Evolutionary conservation across 2,113 vertebrate species (phyloP).

Genomic region (Istiophorus platypterus): DNA sequence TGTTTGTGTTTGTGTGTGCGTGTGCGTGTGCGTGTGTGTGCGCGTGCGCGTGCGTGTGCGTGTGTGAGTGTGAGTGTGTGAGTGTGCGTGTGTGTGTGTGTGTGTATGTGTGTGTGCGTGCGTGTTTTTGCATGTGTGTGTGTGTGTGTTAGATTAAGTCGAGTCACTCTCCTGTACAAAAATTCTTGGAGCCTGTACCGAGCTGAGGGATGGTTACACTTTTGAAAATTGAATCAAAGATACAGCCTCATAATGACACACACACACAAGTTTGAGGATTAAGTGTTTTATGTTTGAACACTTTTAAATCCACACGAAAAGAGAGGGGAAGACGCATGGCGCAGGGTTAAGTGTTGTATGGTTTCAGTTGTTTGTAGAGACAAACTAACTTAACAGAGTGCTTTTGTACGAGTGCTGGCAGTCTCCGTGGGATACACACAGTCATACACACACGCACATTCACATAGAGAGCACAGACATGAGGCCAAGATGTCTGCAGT

Average conservation of each 20-base stretch:
- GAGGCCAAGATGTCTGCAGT: conserved; percentile 70
- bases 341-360: conserved; percentile 63
- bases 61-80: background rate
- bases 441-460: conserved; percentile 26
- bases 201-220: background rate
- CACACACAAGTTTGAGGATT: background rate
- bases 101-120: background rate
- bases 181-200: background rate
- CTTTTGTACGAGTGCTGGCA: conserved; percentile 65
- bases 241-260: background rate
- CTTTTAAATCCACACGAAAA: conserved; percentile 25
- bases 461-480: conserved; percentile 39
- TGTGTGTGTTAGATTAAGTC: background rate
- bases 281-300: background rate
- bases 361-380: conserved; percentile 56
- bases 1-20: background rate
- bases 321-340: conserved; percentile 16
- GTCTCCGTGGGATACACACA: conserved; percentile 51
- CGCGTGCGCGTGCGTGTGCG: background rate
- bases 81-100: too few species aligned
- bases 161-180: background rate
- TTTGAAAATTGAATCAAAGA: background rate
- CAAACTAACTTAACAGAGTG: conserved; percentile 60
- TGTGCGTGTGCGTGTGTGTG: background rate
- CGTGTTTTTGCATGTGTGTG: background rate